Percentiles rank a stretch among this genome's conserved stretches.
Conservation (phyloP, 2,888 invertebrate genomes). For the Thera obeliscata region DNA sequence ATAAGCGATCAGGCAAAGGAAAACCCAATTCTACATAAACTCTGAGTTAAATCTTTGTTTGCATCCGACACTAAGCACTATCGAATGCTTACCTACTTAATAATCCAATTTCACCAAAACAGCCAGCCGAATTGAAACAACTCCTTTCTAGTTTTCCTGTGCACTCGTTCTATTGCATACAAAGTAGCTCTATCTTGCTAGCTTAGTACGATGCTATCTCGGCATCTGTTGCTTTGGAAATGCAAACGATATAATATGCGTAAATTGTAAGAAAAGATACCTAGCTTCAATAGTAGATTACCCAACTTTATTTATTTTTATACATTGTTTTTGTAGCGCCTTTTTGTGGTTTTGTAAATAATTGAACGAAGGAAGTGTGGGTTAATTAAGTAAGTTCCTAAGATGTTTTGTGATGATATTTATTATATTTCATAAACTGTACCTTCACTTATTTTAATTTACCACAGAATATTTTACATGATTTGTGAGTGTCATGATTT, state of each 20-base stretch:
- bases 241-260: slow-evolving; percentile 29
- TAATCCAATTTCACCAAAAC: slow-evolving; percentile 34
- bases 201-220: slow-evolving; percentile 31
- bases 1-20: neutral
- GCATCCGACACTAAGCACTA: slow-evolving; percentile 22
- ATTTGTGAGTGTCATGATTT: too few species aligned
- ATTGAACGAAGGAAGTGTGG: too few species aligned
- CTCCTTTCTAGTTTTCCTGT: slow-evolving; percentile 36
- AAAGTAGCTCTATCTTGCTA: slow-evolving; percentile 31
- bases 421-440: too few species aligned
- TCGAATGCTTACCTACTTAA: slow-evolving; percentile 16
- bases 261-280: slow-evolving; percentile 22
- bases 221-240: slow-evolving; percentile 29
- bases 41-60: slow-evolving; percentile 25
- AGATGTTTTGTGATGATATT: too few species aligned
- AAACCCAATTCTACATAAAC: neutral
- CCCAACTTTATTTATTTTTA: neutral
- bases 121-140: slow-evolving; percentile 30
- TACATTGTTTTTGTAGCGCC: too few species aligned
- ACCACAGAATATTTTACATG: too few species aligned
- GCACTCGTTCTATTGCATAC: slow-evolving; percentile 39
- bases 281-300: neutral
- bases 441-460: too few species aligned
- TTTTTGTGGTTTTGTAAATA: too few species aligned
- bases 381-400: too few species aligned